These are phyloP conservation scores for Hassar affinis DNA, from an alignment of 2,113 vertebrate genomes.

Conservation along the genomic window DNA sequence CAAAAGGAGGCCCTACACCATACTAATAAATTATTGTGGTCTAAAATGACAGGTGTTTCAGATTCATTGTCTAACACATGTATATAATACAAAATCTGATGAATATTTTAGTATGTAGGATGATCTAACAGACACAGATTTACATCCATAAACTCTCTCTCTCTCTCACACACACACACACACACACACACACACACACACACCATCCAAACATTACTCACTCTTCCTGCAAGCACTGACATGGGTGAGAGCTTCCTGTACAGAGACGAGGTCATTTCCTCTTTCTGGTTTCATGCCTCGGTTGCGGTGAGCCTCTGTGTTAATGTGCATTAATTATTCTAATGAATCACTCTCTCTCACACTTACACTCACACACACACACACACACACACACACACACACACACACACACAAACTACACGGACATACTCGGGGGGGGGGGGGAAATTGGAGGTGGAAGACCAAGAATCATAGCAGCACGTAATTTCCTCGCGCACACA, in stretches of 20 bases:
- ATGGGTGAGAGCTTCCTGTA: constrained; percentile 37
- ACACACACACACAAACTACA: no score
- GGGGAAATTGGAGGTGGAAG: background rate
- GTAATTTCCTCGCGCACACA: background rate
- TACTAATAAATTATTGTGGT: no score
- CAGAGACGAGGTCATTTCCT: constrained; percentile 41
- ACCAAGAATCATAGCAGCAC: background rate
- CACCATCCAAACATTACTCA: constrained; percentile 3
- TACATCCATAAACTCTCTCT: background rate
- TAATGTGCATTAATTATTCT: background rate
- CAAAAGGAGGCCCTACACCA: no score
- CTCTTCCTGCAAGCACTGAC: constrained; percentile 39
- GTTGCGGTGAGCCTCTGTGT: background rate
- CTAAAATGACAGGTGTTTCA: no score
- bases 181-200: background rate
- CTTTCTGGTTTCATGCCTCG: constrained; percentile 2
- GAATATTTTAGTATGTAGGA: background rate
- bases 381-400: no score
- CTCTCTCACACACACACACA: background rate
- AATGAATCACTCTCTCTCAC: background rate
- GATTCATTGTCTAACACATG: no score
- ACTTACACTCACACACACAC: background rate
- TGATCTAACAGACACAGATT: background rate
- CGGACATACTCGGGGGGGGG: no score
- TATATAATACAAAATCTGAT: background rate